Conservation (phyloP, 1,140 invertebrate genomes). For the Aleiodes sp. region DNA sequence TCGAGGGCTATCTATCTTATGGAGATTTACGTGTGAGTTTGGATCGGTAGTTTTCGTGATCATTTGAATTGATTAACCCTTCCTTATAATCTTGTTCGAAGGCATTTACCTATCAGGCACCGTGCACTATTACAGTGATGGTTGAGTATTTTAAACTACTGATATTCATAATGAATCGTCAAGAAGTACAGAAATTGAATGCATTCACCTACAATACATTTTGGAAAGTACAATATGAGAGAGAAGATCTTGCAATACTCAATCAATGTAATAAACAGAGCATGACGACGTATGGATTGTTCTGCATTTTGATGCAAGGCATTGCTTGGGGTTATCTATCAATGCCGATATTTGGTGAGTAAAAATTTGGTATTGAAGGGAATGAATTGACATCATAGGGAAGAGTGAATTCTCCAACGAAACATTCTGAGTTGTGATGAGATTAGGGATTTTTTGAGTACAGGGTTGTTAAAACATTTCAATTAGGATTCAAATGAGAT, state of each 20-base stretch:
- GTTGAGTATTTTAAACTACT: conserved; percentile 35
- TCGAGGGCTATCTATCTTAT: conserved; percentile 37
- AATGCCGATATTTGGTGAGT: conserved; percentile 43
- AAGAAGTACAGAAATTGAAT: conserved; percentile 41
- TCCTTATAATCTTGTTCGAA: background rate
- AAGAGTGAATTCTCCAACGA: no score
- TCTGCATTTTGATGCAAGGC: no score
- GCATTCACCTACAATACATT: conserved; percentile 39
- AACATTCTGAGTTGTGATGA: no score
- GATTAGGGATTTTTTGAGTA: no score
- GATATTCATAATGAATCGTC: conserved; percentile 36
- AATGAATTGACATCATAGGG: no score
- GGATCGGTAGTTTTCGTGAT: background rate
- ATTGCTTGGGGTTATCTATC: conserved; percentile 40
- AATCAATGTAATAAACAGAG: conserved; percentile 38
- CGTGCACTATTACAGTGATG: conserved; percentile 35
- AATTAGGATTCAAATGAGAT: no score
- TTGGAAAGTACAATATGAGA: conserved; percentile 39
- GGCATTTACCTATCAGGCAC: conserved; percentile 38
- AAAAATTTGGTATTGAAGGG: background rate
- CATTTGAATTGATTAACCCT: background rate
- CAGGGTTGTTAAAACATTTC: no score
- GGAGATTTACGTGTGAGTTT: conserved; percentile 38
- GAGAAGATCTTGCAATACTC: conserved; percentile 35
- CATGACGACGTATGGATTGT: no score